These are phyloP conservation scores for Papilio aristodemus DNA, from an alignment of 1,140 invertebrate species.

Conservation along the genomic window DNA sequence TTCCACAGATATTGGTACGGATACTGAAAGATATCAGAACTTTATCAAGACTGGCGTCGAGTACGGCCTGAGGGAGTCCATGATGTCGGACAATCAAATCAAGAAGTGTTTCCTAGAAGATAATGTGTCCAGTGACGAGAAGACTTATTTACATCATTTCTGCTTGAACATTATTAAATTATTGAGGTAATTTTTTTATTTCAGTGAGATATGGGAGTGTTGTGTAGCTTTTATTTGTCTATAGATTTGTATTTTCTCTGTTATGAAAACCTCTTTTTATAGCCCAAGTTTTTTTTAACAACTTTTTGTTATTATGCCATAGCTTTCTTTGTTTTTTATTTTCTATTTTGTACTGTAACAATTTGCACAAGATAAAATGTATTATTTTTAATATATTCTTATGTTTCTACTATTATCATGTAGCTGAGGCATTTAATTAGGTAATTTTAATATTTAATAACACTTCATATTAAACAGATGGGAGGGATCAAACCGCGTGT, in stretches of 20 bases:
- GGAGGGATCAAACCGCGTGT: slow-evolving; percentile 65
- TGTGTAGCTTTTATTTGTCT: neutral
- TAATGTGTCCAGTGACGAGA: slow-evolving; percentile 45
- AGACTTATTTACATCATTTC: slow-evolving; percentile 72
- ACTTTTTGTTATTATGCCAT: too few relatives aligned
- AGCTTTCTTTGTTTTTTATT: too few relatives aligned
- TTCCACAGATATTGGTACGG: slow-evolving; percentile 56
- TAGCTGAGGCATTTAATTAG: too few relatives aligned
- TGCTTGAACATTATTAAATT: slow-evolving; percentile 74
- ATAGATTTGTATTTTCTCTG: too few relatives aligned
- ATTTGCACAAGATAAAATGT: too few relatives aligned
- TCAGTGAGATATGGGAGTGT: neutral
- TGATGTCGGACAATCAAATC: slow-evolving; percentile 65
- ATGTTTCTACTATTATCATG: too few relatives aligned
- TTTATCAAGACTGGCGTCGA: slow-evolving; percentile 70
- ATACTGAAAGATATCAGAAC: slow-evolving; percentile 66
- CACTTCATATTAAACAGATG: slow-evolving; percentile 50
- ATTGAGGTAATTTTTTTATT: slow-evolving; percentile 58
- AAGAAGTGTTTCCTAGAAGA: slow-evolving; percentile 64
- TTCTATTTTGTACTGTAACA: too few relatives aligned
- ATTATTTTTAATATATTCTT: too few relatives aligned
- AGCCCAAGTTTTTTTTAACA: too few relatives aligned
- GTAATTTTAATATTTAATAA: too few relatives aligned
- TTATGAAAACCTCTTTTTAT: too few relatives aligned
- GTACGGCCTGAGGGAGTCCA: slow-evolving; percentile 67